A percentile compares a stretch with the other conserved stretches of the same genome.
Evolutionary conservation across 1,140 invertebrate species (phyloP).

Genomic region (Brachionus koreanus): DNA sequence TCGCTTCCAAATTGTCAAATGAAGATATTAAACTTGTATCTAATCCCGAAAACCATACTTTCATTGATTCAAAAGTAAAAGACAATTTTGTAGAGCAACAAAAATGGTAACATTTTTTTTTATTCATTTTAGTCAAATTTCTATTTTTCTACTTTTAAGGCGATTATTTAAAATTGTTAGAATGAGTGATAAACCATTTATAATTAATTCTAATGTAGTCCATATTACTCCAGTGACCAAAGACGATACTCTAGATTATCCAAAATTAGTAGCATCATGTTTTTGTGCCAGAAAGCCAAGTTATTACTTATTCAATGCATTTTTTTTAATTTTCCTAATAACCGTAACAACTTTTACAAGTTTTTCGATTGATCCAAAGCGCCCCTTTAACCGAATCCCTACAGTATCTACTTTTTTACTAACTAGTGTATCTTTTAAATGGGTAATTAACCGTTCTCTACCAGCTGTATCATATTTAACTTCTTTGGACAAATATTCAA

Average conservation of each 20-base stretch:
- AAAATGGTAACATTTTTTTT: slow-evolving; percentile 9
- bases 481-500: slow-evolving; percentile 31
- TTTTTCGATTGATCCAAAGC: slow-evolving; percentile 55
- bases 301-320: slow-evolving; percentile 38
- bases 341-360: slow-evolving; percentile 21
- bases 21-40: not conserved
- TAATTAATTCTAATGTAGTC: not conserved
- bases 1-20: not conserved
- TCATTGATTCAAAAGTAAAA: not conserved
- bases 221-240: not conserved
- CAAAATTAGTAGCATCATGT: slow-evolving; percentile 40
- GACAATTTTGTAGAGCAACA: slow-evolving; percentile 30
- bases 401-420: not conserved
- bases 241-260: not conserved
- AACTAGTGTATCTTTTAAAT: slow-evolving; percentile 16
- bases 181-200: not conserved
- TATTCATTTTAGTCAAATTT: not conserved
- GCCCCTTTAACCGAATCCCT: slow-evolving; percentile 51
- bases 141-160: not conserved
- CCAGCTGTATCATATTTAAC: slow-evolving; percentile 44
- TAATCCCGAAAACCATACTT: not conserved
- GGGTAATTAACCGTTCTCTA: slow-evolving; percentile 8
- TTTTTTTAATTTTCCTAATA: slow-evolving; percentile 24
- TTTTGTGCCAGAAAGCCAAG: not conserved
- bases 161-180: slow-evolving; percentile 19